Evolutionary conservation across 2,797 vertebrate species (phyloP), one percentile per base, ranked within the genome.

Genomic region (Chromobotia macracanthus): DNA sequence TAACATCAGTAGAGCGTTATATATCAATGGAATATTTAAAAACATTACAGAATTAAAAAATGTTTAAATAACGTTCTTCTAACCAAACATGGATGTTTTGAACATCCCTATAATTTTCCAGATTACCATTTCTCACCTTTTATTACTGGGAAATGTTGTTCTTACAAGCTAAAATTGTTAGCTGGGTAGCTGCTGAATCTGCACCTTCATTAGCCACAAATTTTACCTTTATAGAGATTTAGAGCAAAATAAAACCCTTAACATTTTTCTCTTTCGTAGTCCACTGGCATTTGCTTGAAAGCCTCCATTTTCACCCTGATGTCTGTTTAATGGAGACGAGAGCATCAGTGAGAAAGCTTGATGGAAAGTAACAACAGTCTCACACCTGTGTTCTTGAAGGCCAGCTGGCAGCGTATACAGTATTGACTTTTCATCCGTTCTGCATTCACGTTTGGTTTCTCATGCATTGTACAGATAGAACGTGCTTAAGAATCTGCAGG

Each of bases 381-480:
- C 55, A 44, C 21, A n/a, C 23, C 5, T 38, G 53, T 78, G 60
- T 19, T 78, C 55, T 70, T 63, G 55, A 70, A 78, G 41, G 65
- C 69, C 38, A 58, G 58, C 12, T 46, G 55, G 23, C 18, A 48
- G 11, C 3, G 28, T n/a, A 25, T 28, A 21, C 41, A 53, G 35
- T 19, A 21, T 23, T 65, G 31, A 2, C 63, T 76, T 67, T 55
- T 76, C 15, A 5, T 66, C 55, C 16, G 28, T 63, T 60, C n/a
- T 41, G 50, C 41, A 69, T 69, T 69, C 18, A 38, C 38, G 38
- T 11, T 41, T 28, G 28, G 28, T 2, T 58, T 8, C 16, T 77
- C 53, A 48, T 77, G 46, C 68, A 31, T 77, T 51, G 16, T n/a
- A 18, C 18, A 48, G 28, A 56, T 28, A 8, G 28, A 55, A 55